Evolutionary conservation across 2,797 vertebrate genomes (phyloP), one percentile per base, ranked within the genome.

Genomic region (Otus scops): DNA sequence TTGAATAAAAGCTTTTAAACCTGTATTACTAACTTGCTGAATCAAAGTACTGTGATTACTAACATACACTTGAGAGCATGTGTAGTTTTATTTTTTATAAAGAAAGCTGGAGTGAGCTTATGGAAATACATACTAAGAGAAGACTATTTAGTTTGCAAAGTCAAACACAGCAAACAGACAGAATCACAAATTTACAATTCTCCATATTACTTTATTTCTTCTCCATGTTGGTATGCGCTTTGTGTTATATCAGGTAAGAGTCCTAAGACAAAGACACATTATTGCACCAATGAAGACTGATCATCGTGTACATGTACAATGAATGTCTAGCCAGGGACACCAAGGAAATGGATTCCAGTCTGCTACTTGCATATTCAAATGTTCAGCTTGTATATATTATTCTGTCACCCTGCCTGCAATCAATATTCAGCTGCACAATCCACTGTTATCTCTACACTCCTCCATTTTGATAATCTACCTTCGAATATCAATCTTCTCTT

Each of bases 351-450:
- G 59, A 85, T 92, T 85, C 39, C 77, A 86, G 56, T 27, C 45
- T 92, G 59, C 47, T 84, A 76, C 30, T 82, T 77, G 77, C 47
- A 81, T 92, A 93, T 92, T 92, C 80, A 95, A 89, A 82, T 2
- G 0, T 45, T 81, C 50, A 56, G 47, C 24, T 92, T 65, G 39
- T 60, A 74, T 69, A 41, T 53, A 64, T 85, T 91, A 47, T 85
- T 84, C 73, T 88, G 77, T 60, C 71, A 70, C 22, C 22, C 47
- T 76, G 53, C 7, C 51, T 48, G 48, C 26, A 85, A 92, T 79
- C 67, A 95, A 73, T 79, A 93, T 88, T 86, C 88, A 94, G 41
- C 51, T 53, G 36, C 89, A 95, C 43, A 95, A 76, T 41, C 27
- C 56, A 48, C 54, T 30, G 9, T 64, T 90, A 69, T 28, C 5